Evolutionary conservation across 2,888 invertebrate genomes (phyloP).

Genomic region (Rotaria magnacalcarata): DNA sequence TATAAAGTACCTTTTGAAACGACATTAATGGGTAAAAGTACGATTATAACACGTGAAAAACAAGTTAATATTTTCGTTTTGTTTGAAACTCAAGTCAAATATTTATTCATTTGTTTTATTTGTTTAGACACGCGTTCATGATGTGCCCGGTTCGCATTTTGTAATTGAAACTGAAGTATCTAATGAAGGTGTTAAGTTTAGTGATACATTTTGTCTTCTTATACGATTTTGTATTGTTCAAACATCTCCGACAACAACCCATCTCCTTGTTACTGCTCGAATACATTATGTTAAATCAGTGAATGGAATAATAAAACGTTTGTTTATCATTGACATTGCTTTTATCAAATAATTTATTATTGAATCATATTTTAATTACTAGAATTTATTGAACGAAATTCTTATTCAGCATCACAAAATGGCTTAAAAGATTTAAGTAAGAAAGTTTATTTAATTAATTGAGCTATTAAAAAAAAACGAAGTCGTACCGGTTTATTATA

Average conservation of each 20-base stretch:
- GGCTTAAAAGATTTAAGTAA: constrained; percentile 8
- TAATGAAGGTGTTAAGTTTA: not conserved
- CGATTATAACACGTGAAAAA: not conserved
- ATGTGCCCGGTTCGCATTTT: not conserved
- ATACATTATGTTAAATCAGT: not conserved
- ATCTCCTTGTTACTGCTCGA: not conserved
- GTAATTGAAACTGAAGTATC: not conserved
- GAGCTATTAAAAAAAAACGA: not conserved
- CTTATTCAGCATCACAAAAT: not conserved
- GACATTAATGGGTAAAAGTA: not conserved
- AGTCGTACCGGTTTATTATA: not conserved
- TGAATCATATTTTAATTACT: no score
- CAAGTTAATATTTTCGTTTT: not conserved
- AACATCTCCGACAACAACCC: not conserved
- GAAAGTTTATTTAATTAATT: not conserved
- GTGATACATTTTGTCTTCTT: not conserved
- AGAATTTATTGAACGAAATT: constrained; percentile 9
- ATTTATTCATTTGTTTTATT: no score
- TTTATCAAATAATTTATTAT: no score
- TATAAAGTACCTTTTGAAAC: constrained; percentile 27
- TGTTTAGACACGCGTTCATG: not conserved
- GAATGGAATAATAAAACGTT: not conserved
- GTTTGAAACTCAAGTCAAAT: no score
- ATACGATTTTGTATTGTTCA: constrained; percentile 19
- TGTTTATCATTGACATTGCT: not conserved